Conservation (phyloP, 2,113 vertebrate genomes). For the Cavia porcellus region DNA sequence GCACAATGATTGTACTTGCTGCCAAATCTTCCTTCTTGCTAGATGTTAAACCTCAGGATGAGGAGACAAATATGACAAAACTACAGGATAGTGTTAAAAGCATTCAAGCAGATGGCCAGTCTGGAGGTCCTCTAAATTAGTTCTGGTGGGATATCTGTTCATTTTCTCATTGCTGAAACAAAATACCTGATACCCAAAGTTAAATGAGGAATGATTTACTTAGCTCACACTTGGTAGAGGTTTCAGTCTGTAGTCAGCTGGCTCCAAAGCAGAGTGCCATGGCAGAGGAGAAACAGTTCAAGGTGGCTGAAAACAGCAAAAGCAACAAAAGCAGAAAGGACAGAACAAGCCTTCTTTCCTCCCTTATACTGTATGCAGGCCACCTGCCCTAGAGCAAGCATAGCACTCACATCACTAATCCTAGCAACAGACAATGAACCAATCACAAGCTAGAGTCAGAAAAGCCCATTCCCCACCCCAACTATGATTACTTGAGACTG, state of each 20-base stretch:
- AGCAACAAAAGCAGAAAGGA: too few relatives aligned
- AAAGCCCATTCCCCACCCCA: not conserved
- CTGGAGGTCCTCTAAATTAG: conserved; percentile 96
- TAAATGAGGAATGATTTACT: not conserved
- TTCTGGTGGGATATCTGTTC: conserved; percentile 87
- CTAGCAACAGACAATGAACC: not conserved
- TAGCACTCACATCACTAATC: too few relatives aligned
- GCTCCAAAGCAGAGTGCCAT: not conserved
- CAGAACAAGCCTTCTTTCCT: too few relatives aligned
- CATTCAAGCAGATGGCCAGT: conserved; percentile 94
- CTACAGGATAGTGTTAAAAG: conserved; percentile 95
- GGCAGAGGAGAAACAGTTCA: too few relatives aligned
- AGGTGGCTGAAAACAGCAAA: too few relatives aligned
- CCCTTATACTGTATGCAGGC: too few relatives aligned
- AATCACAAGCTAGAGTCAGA: not conserved
- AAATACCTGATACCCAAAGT: not conserved
- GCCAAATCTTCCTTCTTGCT: conserved; percentile 95
- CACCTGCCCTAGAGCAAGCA: too few relatives aligned
- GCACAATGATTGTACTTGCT: conserved; percentile 92
- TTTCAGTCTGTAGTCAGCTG: too few relatives aligned
- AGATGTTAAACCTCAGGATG: conserved; percentile 97
- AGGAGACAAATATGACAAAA: conserved; percentile 96
- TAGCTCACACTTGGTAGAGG: too few relatives aligned
- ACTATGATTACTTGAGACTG: too few relatives aligned
- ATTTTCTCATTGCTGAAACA: not conserved